These are phyloP conservation scores for Prunella fulvescens DNA, from an alignment of 2,113 vertebrate genomes.

Conservation along the genomic window DNA sequence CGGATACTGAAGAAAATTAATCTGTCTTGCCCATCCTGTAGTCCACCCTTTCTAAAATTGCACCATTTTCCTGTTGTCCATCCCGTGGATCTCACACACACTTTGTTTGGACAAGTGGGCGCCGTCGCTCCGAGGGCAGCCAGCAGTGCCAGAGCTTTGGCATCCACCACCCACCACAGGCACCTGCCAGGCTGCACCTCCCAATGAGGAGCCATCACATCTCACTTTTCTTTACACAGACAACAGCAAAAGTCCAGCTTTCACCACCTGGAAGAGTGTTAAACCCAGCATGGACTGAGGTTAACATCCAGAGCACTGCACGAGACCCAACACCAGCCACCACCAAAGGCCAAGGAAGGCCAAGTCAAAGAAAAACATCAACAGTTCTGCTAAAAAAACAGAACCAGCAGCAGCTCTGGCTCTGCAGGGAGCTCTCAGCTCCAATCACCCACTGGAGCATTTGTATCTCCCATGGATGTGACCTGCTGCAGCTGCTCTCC, in stretches of 20 bases:
- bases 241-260: background rate
- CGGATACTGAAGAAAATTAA: background rate
- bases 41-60: background rate
- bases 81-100: background rate
- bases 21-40: background rate
- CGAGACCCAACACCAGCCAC: background rate
- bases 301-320: rapidly evolving
- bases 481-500: background rate
- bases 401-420: background rate
- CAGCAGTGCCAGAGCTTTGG: rapidly evolving
- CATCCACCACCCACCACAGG: background rate
- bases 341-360: background rate
- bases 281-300: background rate
- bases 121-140: rapidly evolving
- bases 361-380: background rate
- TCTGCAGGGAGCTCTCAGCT: background rate
- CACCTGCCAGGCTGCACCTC: background rate
- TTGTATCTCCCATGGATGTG: background rate
- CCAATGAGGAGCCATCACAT: rapidly evolving
- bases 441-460: rapidly evolving
- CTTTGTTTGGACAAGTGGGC: background rate
- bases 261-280: rapidly evolving
- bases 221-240: rapidly evolving
- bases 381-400: background rate
- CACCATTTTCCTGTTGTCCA: background rate